phyloP scores from a whole-genome alignment of 2,888 invertebrate genomes.

The Ormia ochracea region DNA sequence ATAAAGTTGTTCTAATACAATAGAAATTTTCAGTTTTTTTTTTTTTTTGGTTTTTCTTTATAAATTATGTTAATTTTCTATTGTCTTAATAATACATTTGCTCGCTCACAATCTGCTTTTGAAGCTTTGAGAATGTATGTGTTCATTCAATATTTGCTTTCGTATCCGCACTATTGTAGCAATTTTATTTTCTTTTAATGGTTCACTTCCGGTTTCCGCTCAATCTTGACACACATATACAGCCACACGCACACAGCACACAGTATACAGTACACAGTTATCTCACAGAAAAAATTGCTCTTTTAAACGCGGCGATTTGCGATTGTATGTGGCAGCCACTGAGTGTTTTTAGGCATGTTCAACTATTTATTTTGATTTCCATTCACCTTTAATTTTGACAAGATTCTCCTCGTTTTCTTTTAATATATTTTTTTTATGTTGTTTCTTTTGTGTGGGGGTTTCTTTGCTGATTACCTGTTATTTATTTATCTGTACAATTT shows the following conservation, averaged over 20 bases:
- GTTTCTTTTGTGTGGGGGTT: slow-evolving; percentile 3
- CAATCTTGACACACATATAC: not conserved
- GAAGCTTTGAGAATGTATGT: not conserved
- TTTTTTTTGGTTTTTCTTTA: too few species aligned
- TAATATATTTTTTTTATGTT: not conserved
- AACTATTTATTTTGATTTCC: slow-evolving; percentile 52
- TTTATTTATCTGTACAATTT: slow-evolving; percentile 43
- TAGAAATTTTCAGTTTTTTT: too few species aligned
- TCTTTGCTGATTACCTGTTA: slow-evolving; percentile 52
- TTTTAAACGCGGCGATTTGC: not conserved
- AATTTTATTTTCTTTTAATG: slow-evolving; percentile 48
- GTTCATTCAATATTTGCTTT: slow-evolving; percentile 6
- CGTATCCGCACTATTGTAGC: slow-evolving; percentile 45
- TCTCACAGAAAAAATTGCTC: not conserved
- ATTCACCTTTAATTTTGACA: slow-evolving; percentile 36
- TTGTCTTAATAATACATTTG: slow-evolving; percentile 27
- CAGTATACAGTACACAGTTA: too few species aligned
- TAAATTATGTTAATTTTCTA: slow-evolving; percentile 2
- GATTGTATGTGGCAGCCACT: not conserved
- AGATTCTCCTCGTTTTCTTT: slow-evolving; percentile 11
- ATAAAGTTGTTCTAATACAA: not conserved
- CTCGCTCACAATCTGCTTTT: not conserved
- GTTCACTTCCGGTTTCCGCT: slow-evolving; percentile 28
- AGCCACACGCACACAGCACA: not conserved
- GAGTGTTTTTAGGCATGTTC: not conserved